Conservation (phyloP, 1,140 invertebrate genomes). For the Drosophila arawakana region DNA sequence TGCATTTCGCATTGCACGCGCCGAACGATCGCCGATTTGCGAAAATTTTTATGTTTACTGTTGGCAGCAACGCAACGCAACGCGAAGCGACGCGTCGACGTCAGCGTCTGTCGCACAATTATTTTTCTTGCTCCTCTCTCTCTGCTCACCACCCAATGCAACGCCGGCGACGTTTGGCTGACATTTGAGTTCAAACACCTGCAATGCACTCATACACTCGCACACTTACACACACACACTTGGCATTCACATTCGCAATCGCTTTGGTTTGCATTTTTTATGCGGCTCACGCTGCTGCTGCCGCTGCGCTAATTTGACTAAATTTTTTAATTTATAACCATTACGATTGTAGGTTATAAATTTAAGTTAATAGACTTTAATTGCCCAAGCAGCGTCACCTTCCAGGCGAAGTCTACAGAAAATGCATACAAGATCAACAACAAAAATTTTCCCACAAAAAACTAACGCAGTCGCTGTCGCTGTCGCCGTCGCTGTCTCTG, state of each 20-base stretch:
- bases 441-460: slow-evolving; percentile 68
- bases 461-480: not conserved
- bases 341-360: slow-evolving; percentile 57
- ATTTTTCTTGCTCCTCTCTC: slow-evolving; percentile 41
- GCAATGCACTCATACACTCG: slow-evolving; percentile 64
- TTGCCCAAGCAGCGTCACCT: slow-evolving; percentile 45
- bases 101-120: slow-evolving; percentile 78
- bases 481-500: not conserved
- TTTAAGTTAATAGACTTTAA: slow-evolving; percentile 73
- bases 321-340: slow-evolving; percentile 67
- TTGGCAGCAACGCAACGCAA: slow-evolving; percentile 30
- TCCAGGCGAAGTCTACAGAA: slow-evolving; percentile 24
- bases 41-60: slow-evolving; percentile 60
- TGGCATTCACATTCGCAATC: slow-evolving; percentile 19
- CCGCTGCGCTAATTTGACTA: slow-evolving; percentile 72
- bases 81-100: slow-evolving; percentile 7
- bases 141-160: not conserved
- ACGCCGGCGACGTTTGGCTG: slow-evolving; percentile 60
- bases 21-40: slow-evolving; percentile 40
- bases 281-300: slow-evolving; percentile 44
- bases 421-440: slow-evolving; percentile 59
- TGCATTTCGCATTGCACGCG: slow-evolving; percentile 77
- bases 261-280: slow-evolving; percentile 71
- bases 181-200: slow-evolving; percentile 82
- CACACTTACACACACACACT: not conserved